Conservation (phyloP, 2,113 vertebrate species). For the Hypomesus transpacificus region DNA sequence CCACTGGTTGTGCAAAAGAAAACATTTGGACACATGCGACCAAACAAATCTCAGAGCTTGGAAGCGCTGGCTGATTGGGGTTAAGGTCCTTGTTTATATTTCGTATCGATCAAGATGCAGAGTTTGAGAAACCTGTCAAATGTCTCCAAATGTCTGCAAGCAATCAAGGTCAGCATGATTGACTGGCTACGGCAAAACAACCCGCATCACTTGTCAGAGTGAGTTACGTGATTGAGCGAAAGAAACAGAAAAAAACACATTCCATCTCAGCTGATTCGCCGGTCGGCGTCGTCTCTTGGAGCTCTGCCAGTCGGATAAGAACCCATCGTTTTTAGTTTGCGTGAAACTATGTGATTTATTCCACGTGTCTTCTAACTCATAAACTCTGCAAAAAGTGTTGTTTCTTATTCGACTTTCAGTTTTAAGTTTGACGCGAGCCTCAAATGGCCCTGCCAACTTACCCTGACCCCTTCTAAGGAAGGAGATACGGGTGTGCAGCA, state of each 20-base stretch:
- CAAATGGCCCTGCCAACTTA: background rate
- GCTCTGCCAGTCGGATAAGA: background rate
- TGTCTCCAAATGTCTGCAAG: constrained; percentile 2
- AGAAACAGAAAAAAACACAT: background rate
- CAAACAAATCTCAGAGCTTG: background rate
- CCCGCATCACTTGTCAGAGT: background rate
- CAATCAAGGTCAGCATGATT: constrained; percentile 1
- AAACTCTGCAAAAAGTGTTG: background rate
- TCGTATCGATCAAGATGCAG: background rate
- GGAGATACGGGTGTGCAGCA: too few species aligned
- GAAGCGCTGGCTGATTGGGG: background rate
- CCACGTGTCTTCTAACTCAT: background rate
- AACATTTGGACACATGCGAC: background rate
- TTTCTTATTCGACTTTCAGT: background rate
- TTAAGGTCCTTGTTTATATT: background rate
- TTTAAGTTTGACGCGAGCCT: background rate
- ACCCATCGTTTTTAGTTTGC: background rate
- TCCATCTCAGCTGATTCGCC: background rate
- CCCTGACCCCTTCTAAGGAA: background rate
- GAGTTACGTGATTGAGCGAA: background rate
- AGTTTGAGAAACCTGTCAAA: background rate
- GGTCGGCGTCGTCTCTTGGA: background rate
- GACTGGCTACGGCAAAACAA: background rate
- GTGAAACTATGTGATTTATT: background rate
- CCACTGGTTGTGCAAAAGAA: background rate